These are phyloP conservation scores for Acanthaster planci DNA, from an alignment of 35 echinoderm and acorn worm species.

Conservation along the genomic window DNA sequence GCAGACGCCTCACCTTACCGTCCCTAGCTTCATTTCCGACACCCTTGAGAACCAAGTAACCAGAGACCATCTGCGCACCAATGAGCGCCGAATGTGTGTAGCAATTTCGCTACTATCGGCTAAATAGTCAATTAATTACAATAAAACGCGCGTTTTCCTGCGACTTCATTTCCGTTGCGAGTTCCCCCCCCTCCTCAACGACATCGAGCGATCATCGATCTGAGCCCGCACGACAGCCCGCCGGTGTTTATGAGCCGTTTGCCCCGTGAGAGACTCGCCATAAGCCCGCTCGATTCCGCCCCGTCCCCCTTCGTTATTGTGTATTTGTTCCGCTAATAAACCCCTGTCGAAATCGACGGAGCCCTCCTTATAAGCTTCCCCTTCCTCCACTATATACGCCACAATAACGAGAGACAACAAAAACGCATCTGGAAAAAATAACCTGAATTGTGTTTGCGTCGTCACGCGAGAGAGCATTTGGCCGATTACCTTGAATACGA, in stretches of 20 bases:
- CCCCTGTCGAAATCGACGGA: background rate
- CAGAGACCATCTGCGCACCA: background rate
- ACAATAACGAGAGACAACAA: background rate
- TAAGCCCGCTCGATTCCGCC: constrained; percentile 30
- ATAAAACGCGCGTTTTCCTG: constrained; percentile 24
- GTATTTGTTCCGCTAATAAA: constrained; percentile 27
- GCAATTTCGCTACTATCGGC: constrained; percentile 30
- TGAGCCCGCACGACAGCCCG: background rate
- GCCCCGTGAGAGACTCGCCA: constrained; percentile 29
- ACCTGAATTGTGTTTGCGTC: background rate
- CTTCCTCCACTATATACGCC: too few relatives aligned
- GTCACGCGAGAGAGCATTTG: background rate
- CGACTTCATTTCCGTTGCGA: background rate
- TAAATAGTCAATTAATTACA: constrained; percentile 32
- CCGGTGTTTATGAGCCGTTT: constrained; percentile 30
- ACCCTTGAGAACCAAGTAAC: constrained; percentile 2
- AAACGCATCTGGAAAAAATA: background rate
- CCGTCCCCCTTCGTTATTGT: constrained; percentile 13
- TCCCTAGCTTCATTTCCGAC: too few relatives aligned
- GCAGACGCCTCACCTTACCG: too few relatives aligned
- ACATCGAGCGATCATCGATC: constrained; percentile 16
- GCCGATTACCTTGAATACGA: constrained; percentile 11
- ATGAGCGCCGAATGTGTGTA: constrained; percentile 8
- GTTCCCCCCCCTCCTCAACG: background rate
- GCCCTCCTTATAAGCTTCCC: background rate